phyloP scores from a whole-genome alignment of 2,797 vertebrate species.

The Dipus sagitta region DNA sequence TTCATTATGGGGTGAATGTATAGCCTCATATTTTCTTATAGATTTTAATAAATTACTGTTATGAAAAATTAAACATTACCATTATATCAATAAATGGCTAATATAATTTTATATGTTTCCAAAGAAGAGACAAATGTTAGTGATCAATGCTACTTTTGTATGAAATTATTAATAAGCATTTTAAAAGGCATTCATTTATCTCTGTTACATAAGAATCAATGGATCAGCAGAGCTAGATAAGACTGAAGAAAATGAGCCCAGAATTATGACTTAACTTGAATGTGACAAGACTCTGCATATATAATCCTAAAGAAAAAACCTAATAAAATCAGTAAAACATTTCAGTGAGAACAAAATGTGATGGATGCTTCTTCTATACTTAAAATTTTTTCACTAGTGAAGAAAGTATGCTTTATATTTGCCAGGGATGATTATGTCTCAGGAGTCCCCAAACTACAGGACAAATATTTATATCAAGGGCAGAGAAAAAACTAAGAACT shows the following conservation, averaged over 20 bases:
- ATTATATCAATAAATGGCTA: slow-evolving; percentile 54
- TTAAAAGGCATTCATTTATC: slow-evolving; percentile 71
- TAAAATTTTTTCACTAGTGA: not conserved
- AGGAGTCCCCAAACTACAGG: slow-evolving; percentile 2
- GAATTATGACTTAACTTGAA: slow-evolving; percentile 17
- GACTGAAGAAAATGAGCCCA: slow-evolving; percentile 1
- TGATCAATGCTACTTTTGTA: slow-evolving; percentile 49
- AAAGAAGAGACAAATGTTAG: slow-evolving; percentile 62
- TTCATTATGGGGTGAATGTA: slow-evolving; percentile 42
- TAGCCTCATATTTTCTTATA: not conserved
- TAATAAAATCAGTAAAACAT: slow-evolving; percentile 27
- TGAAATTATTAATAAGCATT: slow-evolving; percentile 62
- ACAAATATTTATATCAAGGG: slow-evolving; percentile 66
- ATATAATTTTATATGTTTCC: slow-evolving; percentile 40
- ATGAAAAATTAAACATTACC: slow-evolving; percentile 53
- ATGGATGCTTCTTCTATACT: not conserved
- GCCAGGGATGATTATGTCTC: slow-evolving; percentile 18
- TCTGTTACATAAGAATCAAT: not conserved
- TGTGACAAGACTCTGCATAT: slow-evolving; percentile 11
- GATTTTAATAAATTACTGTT: slow-evolving; percentile 49
- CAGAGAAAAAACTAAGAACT: slow-evolving; percentile 59
- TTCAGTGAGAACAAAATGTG: slow-evolving; percentile 16
- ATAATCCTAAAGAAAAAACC: slow-evolving; percentile 14
- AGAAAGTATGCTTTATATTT: slow-evolving; percentile 54
- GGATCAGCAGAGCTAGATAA: slow-evolving; percentile 30